Evolutionary conservation across 2,113 vertebrate species (phyloP).

Genomic region (Steatornis caripensis): DNA sequence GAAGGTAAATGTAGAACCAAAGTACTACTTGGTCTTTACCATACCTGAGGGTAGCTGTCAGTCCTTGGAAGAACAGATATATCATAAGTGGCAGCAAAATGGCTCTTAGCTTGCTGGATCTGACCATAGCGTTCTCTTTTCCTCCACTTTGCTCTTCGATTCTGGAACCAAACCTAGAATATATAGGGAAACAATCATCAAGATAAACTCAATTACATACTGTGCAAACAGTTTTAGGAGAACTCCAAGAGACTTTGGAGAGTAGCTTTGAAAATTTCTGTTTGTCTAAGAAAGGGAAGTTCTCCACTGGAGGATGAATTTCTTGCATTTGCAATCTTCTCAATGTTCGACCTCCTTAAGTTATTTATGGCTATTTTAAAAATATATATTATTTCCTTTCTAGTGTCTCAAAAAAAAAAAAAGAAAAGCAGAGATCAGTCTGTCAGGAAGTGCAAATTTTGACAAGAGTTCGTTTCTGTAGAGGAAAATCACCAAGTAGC

Average conservation of each 20-base stretch:
- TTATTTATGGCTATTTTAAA: neutral
- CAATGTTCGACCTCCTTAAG: neutral
- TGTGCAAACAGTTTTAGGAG: neutral
- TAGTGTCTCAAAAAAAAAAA: neutral
- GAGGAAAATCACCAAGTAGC: neutral
- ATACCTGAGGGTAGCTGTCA: conserved; percentile 93
- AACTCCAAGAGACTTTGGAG: neutral
- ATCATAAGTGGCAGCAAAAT: conserved; percentile 94
- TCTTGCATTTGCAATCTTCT: neutral
- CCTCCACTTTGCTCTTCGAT: conserved; percentile 97
- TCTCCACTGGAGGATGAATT: neutral
- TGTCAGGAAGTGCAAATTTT: neutral
- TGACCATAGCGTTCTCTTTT: conserved; percentile 96
- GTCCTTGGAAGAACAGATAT: conserved; percentile 91
- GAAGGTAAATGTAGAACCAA: neutral
- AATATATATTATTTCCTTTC: neutral
- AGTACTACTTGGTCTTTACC: conserved; percentile 1
- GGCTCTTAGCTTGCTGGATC: conserved; percentile 95
- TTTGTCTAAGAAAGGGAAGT: neutral
- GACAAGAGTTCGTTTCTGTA: neutral
- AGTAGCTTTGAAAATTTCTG: neutral
- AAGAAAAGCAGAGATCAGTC: neutral
- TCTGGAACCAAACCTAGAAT: conserved; percentile 96
- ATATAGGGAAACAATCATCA: neutral
- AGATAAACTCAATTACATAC: neutral